phyloP scores from a whole-genome alignment of 2,888 invertebrate genomes.

The Galerucella pusilla region DNA sequence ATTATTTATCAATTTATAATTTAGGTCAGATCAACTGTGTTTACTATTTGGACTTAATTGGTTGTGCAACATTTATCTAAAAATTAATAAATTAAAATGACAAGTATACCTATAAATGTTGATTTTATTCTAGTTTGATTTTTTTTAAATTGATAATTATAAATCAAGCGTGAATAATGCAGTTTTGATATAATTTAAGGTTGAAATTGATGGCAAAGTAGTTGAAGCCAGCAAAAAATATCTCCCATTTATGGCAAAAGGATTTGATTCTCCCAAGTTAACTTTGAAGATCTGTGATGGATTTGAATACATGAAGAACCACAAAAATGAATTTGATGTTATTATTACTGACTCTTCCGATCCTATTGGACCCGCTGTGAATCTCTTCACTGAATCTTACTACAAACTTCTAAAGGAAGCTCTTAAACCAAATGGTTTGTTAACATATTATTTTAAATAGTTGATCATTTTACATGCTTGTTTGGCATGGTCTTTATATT shows the following conservation, averaged over 20 bases:
- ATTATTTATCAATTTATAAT: neutral
- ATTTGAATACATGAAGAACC: constrained; percentile 91
- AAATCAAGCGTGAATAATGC: neutral
- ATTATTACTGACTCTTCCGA: constrained; percentile 99
- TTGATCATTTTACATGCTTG: no score
- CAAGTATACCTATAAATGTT: neutral
- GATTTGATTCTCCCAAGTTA: constrained; percentile 86
- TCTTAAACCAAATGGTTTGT: constrained; percentile 78
- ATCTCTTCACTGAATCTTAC: constrained; percentile 67
- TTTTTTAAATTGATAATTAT: no score
- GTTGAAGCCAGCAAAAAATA: constrained; percentile 89
- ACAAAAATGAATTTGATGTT: constrained; percentile 90
- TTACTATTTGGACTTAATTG: neutral
- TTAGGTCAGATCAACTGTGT: neutral
- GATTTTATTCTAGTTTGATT: neutral
- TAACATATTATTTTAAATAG: neutral
- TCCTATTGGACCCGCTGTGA: constrained; percentile 86
- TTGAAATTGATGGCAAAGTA: constrained; percentile 95
- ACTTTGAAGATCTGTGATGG: constrained; percentile 84
- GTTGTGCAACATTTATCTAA: neutral
- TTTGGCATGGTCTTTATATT: neutral
- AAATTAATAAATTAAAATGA: neutral
- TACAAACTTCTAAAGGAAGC: constrained; percentile 81
- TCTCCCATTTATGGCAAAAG: constrained; percentile 90
- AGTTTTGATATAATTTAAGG: constrained; percentile 66